Evolutionary conservation across 2,113 vertebrate species (phyloP).

Genomic region (Sigmodon hispidus): DNA sequence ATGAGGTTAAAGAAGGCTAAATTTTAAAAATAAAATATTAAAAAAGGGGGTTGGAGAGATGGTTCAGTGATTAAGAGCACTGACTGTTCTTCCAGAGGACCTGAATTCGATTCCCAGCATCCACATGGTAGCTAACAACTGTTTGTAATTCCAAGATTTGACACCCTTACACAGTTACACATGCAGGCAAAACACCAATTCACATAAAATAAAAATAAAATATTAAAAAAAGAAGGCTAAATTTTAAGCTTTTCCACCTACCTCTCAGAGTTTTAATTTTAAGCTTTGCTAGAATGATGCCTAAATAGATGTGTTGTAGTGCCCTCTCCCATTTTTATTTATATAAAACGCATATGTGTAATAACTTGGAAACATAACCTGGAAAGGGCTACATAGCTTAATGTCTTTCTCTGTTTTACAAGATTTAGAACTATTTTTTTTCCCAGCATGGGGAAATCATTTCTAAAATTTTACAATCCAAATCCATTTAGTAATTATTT

Average conservation of each 20-base stretch:
- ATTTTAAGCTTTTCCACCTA: not conserved
- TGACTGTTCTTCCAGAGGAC: too few relatives aligned
- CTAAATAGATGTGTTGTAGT: not conserved
- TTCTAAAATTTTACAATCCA: not conserved
- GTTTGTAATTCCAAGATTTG: too few relatives aligned
- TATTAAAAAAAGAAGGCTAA: not conserved
- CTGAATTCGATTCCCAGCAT: too few relatives aligned
- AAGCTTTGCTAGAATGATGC: not conserved
- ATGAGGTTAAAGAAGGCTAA: not conserved
- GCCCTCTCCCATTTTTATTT: not conserved
- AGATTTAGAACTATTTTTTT: not conserved
- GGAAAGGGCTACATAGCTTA: not conserved
- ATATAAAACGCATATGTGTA: not conserved
- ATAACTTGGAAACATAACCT: not conserved
- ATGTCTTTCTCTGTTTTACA: not conserved
- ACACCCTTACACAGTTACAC: too few relatives aligned
- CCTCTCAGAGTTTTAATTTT: not conserved
- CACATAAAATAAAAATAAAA: too few relatives aligned
- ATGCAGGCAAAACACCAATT: too few relatives aligned
- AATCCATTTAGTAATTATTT: not conserved
- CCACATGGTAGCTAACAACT: too few relatives aligned
- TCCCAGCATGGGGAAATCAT: not conserved
- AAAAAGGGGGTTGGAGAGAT: too few relatives aligned
- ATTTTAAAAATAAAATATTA: too few relatives aligned
- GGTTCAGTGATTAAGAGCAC: too few relatives aligned